phyloP scores from a whole-genome alignment of 2,888 invertebrate genomes.

The Lymantria dispar region DNA sequence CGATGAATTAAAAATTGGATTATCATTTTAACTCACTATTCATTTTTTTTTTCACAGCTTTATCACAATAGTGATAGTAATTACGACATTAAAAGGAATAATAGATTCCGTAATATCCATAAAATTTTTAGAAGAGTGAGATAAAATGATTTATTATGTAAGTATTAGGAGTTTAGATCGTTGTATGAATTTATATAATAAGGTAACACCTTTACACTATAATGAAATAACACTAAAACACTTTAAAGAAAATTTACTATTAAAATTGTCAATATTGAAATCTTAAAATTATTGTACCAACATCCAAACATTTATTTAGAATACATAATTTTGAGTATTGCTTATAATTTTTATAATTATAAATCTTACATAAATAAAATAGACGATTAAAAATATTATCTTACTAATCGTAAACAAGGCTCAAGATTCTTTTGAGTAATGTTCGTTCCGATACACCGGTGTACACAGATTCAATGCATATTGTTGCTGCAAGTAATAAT shows the following conservation, averaged over 20 bases:
- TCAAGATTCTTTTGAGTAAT: conserved; percentile 9
- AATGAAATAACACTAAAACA: neutral
- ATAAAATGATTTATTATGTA: conserved; percentile 32
- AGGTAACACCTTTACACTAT: conserved; percentile 1
- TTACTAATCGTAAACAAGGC: conserved; percentile 46
- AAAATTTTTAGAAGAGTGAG: conserved; percentile 38
- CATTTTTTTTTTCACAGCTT: conserved; percentile 21
- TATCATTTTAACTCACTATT: conserved; percentile 43
- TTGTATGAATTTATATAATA: conserved; percentile 39
- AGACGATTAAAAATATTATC: conserved; percentile 29
- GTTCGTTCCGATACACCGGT: too few species aligned
- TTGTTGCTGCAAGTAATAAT: too few species aligned
- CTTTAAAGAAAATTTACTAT: conserved; percentile 4
- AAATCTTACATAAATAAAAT: conserved; percentile 40
- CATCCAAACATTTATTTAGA: conserved; percentile 18
- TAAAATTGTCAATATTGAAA: conserved; percentile 15
- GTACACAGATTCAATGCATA: too few species aligned
- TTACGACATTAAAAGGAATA: conserved; percentile 44
- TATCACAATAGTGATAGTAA: conserved; percentile 54
- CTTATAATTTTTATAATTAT: conserved; percentile 60
- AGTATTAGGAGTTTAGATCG: conserved; percentile 39
- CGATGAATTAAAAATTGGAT: conserved; percentile 26
- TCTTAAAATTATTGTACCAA: conserved; percentile 28
- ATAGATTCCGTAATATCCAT: conserved; percentile 34
- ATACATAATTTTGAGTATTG: conserved; percentile 51